Evolutionary conservation across 1,140 invertebrate species (phyloP).

Genomic region (Saccostrea cuccullata): DNA sequence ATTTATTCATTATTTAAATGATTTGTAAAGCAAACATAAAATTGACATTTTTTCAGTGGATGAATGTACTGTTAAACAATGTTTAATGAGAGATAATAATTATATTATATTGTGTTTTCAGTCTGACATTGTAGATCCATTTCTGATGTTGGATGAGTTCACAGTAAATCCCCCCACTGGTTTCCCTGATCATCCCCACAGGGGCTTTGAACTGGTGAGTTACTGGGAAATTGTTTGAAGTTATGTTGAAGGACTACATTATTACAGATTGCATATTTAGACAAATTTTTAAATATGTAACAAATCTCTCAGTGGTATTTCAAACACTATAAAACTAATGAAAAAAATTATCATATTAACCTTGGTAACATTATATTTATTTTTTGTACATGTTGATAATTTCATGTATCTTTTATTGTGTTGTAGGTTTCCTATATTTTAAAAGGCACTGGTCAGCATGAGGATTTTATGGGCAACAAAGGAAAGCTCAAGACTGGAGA

Average conservation of each 20-base stretch:
- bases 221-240: background rate
- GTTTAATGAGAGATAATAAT: too few relatives aligned
- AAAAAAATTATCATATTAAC: too few relatives aligned
- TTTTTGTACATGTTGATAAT: too few relatives aligned
- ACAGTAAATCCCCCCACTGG: conserved; percentile 75
- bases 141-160: conserved; percentile 80
- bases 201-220: conserved; percentile 81
- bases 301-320: too few relatives aligned
- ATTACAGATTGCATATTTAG: too few relatives aligned
- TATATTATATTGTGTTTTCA: background rate
- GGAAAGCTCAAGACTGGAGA: conserved; percentile 73
- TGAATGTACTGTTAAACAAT: too few relatives aligned
- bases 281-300: background rate
- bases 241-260: background rate
- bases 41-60: too few relatives aligned
- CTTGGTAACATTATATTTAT: too few relatives aligned
- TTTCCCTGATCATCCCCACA: conserved; percentile 80
- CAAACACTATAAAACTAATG: too few relatives aligned
- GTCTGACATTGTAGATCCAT: conserved; percentile 75
- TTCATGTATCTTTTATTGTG: too few relatives aligned
- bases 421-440: conserved; percentile 76
- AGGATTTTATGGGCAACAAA: conserved; percentile 78
- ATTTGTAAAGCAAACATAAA: too few relatives aligned
- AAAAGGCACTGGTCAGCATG: conserved; percentile 74
- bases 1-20: too few relatives aligned